Conservation (phyloP, 1,140 invertebrate species). For the Drosophila busckii region DNA sequence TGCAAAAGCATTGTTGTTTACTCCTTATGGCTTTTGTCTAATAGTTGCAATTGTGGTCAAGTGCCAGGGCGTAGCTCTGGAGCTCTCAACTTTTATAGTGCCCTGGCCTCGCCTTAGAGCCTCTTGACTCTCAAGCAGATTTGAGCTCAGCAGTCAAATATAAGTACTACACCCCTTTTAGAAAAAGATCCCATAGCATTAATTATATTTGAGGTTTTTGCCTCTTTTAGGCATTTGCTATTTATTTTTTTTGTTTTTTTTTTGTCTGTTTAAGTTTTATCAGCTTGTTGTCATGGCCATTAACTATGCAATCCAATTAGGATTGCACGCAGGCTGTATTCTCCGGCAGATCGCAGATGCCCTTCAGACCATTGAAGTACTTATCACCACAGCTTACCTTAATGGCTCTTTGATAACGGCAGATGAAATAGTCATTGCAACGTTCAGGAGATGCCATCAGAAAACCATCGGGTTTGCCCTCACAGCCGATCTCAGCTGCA, state of each 20-base stretch:
- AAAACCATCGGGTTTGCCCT: conserved; percentile 52
- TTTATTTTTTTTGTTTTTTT: conserved; percentile 23
- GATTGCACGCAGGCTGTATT: conserved; percentile 57
- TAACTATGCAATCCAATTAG: conserved; percentile 18
- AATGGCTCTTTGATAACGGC: conserved; percentile 40
- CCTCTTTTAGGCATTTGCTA: conserved; percentile 37
- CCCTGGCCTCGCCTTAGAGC: neutral
- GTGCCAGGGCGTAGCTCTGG: conserved; percentile 28
- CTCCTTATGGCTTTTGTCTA: conserved; percentile 26
- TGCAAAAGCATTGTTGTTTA: neutral
- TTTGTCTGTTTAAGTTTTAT: neutral
- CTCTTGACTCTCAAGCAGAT: too few relatives aligned
- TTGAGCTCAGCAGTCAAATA: too few relatives aligned
- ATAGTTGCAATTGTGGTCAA: conserved; percentile 49
- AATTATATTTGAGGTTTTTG: too few relatives aligned
- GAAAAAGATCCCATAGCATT: too few relatives aligned
- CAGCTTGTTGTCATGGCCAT: neutral
- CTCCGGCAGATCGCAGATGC: conserved; percentile 61
- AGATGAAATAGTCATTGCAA: conserved; percentile 65
- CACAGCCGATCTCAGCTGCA: conserved; percentile 22
- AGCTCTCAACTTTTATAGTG: conserved; percentile 28
- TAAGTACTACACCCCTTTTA: too few relatives aligned
- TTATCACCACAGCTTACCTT: conserved; percentile 52
- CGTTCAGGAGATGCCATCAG: conserved; percentile 50
- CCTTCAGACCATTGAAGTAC: conserved; percentile 61